Conservation (phyloP, 1,140 invertebrate genomes). For the Macrostomum lignano region DNA sequence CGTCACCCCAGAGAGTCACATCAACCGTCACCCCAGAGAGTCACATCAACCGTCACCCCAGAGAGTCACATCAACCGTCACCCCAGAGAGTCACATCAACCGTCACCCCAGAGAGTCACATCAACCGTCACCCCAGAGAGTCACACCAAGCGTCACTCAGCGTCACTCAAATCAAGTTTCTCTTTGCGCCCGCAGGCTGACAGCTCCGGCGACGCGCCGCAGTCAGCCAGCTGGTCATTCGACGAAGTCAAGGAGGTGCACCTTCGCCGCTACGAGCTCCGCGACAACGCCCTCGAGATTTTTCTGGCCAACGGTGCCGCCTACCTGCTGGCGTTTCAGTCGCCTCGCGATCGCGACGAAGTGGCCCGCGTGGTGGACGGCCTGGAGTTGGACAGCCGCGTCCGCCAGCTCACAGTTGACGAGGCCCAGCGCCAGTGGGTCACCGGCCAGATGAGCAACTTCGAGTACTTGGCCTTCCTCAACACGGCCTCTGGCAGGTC, state of each 20-base stretch:
- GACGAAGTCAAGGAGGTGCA: conserved; percentile 31
- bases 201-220: too few species aligned
- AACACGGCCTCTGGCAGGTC: conserved; percentile 48
- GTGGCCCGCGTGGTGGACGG: not conserved
- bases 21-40: too few species aligned
- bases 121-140: too few species aligned
- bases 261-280: conserved; percentile 43
- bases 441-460: conserved; percentile 1
- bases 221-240: not conserved
- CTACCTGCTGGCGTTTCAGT: conserved; percentile 44
- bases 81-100: too few species aligned
- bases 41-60: too few species aligned
- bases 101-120: too few species aligned
- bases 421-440: not conserved
- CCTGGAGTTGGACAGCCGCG: not conserved
- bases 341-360: conserved; percentile 12
- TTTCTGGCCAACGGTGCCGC: conserved; percentile 47
- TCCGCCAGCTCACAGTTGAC: not conserved
- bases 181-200: too few species aligned
- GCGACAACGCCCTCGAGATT: conserved; percentile 50
- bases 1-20: too few species aligned
- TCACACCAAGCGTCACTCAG: too few species aligned
- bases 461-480: conserved; percentile 14
- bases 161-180: too few species aligned
- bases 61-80: too few species aligned